Conservation (phyloP, 2,888 invertebrate genomes). For the Yponomeuta sedellus region DNA sequence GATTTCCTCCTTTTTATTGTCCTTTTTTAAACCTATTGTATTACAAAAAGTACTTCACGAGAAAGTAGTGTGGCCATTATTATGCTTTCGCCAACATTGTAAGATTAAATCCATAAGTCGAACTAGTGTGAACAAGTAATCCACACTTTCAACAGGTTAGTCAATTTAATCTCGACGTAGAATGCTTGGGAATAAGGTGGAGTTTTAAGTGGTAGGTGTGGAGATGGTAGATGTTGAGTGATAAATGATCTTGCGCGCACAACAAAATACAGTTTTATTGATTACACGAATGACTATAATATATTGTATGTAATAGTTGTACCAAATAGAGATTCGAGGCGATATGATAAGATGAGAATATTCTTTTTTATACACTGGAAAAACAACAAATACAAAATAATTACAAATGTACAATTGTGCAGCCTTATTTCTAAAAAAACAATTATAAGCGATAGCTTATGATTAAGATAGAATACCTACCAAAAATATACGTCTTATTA, state of each 20-base stretch:
- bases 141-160: constrained; percentile 29
- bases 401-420: too few species aligned
- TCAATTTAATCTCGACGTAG: neutral
- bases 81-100: constrained; percentile 39
- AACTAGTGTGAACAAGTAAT: constrained; percentile 46
- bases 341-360: too few species aligned
- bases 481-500: too few species aligned
- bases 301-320: neutral
- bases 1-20: too few species aligned
- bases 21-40: too few species aligned
- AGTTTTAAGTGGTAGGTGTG: neutral
- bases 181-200: neutral
- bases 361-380: too few species aligned
- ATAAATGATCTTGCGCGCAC: constrained; percentile 15
- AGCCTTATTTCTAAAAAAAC: too few species aligned
- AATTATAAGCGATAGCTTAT: too few species aligned
- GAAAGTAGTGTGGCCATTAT: constrained; percentile 37
- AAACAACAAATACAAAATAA: too few species aligned
- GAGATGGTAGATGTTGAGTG: neutral
- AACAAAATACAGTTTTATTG: neutral
- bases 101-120: constrained; percentile 53
- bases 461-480: too few species aligned
- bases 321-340: too few species aligned
- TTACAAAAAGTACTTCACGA: constrained; percentile 19
- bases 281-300: neutral